Conservation (phyloP, 2,113 vertebrate species). For the Seriola quinqueradiata region DNA sequence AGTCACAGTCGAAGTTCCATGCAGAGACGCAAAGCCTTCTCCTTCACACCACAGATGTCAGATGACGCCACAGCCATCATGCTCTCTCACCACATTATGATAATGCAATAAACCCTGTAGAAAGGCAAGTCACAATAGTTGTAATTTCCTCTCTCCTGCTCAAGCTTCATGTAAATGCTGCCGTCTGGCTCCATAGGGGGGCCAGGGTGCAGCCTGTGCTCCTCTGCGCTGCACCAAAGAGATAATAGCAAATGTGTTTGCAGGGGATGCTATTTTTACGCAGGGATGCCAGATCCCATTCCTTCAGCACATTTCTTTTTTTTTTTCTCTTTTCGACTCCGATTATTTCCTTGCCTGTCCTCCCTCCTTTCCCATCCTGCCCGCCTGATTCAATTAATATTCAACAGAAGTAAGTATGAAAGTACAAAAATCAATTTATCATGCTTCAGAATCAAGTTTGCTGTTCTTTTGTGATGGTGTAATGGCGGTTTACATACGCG, state of each 20-base stretch:
- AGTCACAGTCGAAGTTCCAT: slow-evolving; percentile 21
- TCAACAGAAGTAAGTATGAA: slow-evolving; percentile 75
- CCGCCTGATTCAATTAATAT: slow-evolving; percentile 79
- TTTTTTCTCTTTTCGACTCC: slow-evolving; percentile 13
- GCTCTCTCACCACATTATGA: slow-evolving; percentile 68
- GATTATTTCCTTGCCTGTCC: slow-evolving; percentile 70
- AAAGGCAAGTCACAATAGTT: slow-evolving; percentile 75
- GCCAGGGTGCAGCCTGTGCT: slow-evolving; percentile 54
- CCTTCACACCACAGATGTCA: slow-evolving; percentile 45
- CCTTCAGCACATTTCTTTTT: slow-evolving; percentile 72
- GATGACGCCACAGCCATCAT: slow-evolving; percentile 34
- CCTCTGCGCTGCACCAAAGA: slow-evolving; percentile 59
- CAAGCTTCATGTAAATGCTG: slow-evolving; percentile 76
- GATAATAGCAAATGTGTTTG: slow-evolving; percentile 82
- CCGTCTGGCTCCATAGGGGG: slow-evolving; percentile 70
- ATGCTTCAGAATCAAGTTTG: slow-evolving; percentile 73
- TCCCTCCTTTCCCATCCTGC: slow-evolving; percentile 60
- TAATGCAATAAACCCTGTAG: slow-evolving; percentile 76
- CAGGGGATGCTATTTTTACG: slow-evolving; percentile 81
- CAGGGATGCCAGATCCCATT: slow-evolving; percentile 72
- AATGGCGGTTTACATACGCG: slow-evolving; percentile 60
- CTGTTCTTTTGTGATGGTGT: slow-evolving; percentile 66
- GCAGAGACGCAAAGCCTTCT: slow-evolving; percentile 30
- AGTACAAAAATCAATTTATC: slow-evolving; percentile 83
- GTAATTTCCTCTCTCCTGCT: slow-evolving; percentile 74